Evolutionary conservation across 2,797 vertebrate species (phyloP).

Genomic region (Labroides dimidiatus): DNA sequence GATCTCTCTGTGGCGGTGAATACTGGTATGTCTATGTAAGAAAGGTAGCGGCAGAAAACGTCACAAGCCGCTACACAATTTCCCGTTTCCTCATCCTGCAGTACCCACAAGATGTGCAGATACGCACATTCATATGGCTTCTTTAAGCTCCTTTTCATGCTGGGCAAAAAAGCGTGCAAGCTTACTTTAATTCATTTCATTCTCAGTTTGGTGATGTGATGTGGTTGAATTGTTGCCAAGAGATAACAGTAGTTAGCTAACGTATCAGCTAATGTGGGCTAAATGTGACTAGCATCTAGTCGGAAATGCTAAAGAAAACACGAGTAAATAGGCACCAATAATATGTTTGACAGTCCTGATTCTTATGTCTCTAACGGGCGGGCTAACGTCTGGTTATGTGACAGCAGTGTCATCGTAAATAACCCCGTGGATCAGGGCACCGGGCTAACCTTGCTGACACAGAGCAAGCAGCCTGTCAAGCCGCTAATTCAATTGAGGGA

Average conservation of each 20-base stretch:
- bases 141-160: background rate
- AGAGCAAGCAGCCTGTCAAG: slow-evolving; percentile 46
- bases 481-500: slow-evolving; percentile 62
- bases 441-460: slow-evolving; percentile 52
- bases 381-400: accelerated
- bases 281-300: background rate
- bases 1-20: slow-evolving; percentile 21
- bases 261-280: slow-evolving; percentile 34
- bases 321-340: background rate
- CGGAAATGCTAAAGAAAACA: background rate
- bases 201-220: slow-evolving; percentile 4
- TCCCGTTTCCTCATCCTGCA: slow-evolving; percentile 34
- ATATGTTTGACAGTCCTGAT: accelerated
- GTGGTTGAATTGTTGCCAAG: slow-evolving; percentile 20
- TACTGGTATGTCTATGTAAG: background rate
- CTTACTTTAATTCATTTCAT: background rate
- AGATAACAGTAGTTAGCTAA: slow-evolving; percentile 47
- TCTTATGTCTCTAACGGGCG: accelerated
- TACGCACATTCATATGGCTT: background rate
- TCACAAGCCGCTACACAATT: slow-evolving; percentile 13
- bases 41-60: slow-evolving; percentile 8
- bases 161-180: accelerated
- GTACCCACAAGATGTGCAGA: background rate
- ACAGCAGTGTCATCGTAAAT: background rate
- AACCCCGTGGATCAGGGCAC: background rate